Evolutionary conservation across 2,888 invertebrate species (phyloP), one percentile per base, ranked within the genome.

Genomic region (Drymonia ruficornis): DNA sequence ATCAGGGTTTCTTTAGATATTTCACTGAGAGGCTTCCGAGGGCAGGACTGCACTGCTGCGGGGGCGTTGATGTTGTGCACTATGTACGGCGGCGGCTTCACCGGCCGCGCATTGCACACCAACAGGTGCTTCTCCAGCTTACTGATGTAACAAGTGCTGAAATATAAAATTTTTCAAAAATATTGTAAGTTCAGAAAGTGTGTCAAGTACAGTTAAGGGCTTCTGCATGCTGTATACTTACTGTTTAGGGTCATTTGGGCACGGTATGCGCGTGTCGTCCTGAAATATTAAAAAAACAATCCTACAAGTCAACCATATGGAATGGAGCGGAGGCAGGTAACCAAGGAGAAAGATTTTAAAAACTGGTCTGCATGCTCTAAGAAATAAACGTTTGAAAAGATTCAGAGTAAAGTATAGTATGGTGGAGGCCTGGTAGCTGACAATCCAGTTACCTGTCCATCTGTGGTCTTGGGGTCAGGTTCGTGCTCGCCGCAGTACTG

Each of bases 201-300:
- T 15, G 13, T 36, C 34, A 5, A 43, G 13, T 12, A 15, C 18
- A 13, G 12, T n/a, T n/a, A 3, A 11, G 36, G 23, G 11, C 0
- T 36, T 12, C 5, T 28, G n/a, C 0, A 36, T 1, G 12, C n/a
- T 12, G 11, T 28, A 1, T 64, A 93, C 94, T 83, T 89, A 96
- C 94, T 97, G 96, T 74, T 95, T 95, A 1, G 94, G 91, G 83
- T 96, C 96, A 62, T 96, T 86, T 1, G 96, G 96, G 69, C 96
- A 97, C 19, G 94, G 91, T 59, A 96, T 93, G 52, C 96, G 91
- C 42, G 83, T 76, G 70, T 90, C 83, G 52, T 65, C 72, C 93
- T 93, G 80, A 52, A 89, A 82, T 16, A 40, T 15, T 8, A 8
- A 16, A 40, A n/a, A 16, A 40, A 12, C n/a, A 2, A 16, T 40